A percentile compares a stretch with the other conserved stretches of the same genome.
Evolutionary conservation across 2,888 invertebrate species (phyloP).

Genomic region (Silvanus unidentatus): DNA sequence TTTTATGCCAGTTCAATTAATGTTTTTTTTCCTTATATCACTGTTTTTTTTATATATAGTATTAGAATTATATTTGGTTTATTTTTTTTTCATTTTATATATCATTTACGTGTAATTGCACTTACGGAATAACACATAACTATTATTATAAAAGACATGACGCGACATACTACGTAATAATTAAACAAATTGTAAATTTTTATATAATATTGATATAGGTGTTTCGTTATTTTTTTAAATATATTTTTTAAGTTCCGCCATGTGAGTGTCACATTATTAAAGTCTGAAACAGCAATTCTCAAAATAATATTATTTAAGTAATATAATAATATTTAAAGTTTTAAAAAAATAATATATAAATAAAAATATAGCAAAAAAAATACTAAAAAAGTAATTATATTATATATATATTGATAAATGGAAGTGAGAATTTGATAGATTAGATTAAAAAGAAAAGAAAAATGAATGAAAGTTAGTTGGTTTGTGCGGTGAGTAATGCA

Average conservation of each 20-base stretch:
- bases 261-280: conserved; percentile 46
- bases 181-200: conserved; percentile 33
- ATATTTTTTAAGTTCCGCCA: conserved; percentile 45
- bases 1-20: conserved; percentile 41
- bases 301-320: conserved; percentile 46
- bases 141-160: conserved; percentile 39
- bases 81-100: conserved; percentile 35
- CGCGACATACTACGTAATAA: conserved; percentile 39
- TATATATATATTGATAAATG: conserved; percentile 21
- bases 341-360: conserved; percentile 35
- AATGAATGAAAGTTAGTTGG: conserved; percentile 15
- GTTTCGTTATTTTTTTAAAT: conserved; percentile 44
- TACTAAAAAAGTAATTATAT: conserved; percentile 33
- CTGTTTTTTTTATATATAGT: conserved; percentile 35
- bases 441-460: conserved; percentile 21
- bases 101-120: conserved; percentile 29
- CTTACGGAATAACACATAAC: conserved; percentile 14
- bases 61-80: conserved; percentile 39
- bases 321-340: conserved; percentile 35
- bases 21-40: conserved; percentile 34
- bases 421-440: conserved; percentile 32
- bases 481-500: conserved; percentile 22
- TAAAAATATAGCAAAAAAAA: conserved; percentile 38
- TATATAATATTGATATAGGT: conserved; percentile 40
- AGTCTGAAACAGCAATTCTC: conserved; percentile 51